These are phyloP conservation scores for Podabrus alpinus DNA, from an alignment of 2,888 invertebrate species.

Conservation along the genomic window DNA sequence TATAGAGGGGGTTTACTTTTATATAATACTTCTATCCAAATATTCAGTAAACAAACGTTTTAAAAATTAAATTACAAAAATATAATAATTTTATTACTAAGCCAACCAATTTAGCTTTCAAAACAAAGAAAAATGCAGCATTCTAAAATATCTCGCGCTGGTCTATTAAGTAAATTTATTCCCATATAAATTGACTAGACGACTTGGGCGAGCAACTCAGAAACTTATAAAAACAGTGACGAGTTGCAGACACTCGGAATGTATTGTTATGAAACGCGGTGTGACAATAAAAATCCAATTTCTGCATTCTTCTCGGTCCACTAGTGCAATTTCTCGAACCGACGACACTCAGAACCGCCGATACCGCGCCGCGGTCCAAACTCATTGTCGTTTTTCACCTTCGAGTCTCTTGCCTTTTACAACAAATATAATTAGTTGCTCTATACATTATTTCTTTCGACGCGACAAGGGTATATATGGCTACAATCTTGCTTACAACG, in stretches of 20 bases:
- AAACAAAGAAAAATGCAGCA: slow-evolving; percentile 33
- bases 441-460: slow-evolving; percentile 48
- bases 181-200: slow-evolving; percentile 36
- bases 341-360: slow-evolving; percentile 38
- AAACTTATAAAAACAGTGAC: slow-evolving; percentile 38
- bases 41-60: neutral
- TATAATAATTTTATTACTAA: neutral
- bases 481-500: slow-evolving; percentile 30
- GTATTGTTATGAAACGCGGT: slow-evolving; percentile 48
- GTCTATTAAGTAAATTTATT: slow-evolving; percentile 40
- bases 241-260: slow-evolving; percentile 38
- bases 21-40: neutral
- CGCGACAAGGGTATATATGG: slow-evolving; percentile 33
- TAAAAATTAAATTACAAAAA: neutral
- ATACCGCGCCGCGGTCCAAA: slow-evolving; percentile 33
- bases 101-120: slow-evolving; percentile 5
- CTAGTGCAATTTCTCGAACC: slow-evolving; percentile 32
- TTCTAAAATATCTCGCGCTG: slow-evolving; percentile 17
- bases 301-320: slow-evolving; percentile 49
- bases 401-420: slow-evolving; percentile 43
- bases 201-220: slow-evolving; percentile 28
- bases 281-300: slow-evolving; percentile 55
- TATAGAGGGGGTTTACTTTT: neutral
- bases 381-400: slow-evolving; percentile 43
- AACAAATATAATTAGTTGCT: slow-evolving; percentile 52